Base-by-base conservation (phyloP, 2,888 invertebrate genomes). In the Pocota personata region DNA sequence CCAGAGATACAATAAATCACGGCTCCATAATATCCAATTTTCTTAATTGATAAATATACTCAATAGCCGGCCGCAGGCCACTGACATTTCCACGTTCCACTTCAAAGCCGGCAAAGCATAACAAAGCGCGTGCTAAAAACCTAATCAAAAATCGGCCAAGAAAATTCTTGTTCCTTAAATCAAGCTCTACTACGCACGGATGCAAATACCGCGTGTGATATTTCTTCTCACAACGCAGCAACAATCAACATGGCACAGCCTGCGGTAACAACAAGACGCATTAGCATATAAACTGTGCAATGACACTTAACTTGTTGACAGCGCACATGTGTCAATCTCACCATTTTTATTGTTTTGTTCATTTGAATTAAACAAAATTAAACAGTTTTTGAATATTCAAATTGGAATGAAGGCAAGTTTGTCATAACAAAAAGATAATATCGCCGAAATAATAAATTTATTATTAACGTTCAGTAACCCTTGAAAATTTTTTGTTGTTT, bases 261-360 rank as follows among this genome's bases (percentile, higher is more conserved):
- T 37, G 14, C 27, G 48, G 48, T 37, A 37, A 48, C 24, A 46
- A 71, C 35, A 46, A 55, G 19, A 12, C 52, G 37, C 35, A 77
- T 82, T 77, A 27, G 52, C 71, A 77, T 77, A 72, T 77, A 72
- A 77, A 71, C 19, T 43, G 16, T 35, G 58, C 82, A 77, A 37
- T 66, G 66, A 71, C 71, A 77, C 52, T 69, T 62, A 55, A 27
- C 48, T 72, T 30, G 72, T 64, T 72, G 62, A 62, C 82, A 27
- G 67, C 37, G 55, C 21, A 73, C 71, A 60, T 46, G 46, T 66
- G 72, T 78, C 58, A 66, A 48, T 64, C 64, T 76, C 58, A 19
- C 48, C 24, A 35, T n/a, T 19, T 50, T 55, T 24, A 24, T 24
- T 24, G n/a, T 27, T 62, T 37, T 3, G 21, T n/a, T 7, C 16